phyloP scores from a whole-genome alignment of 2,888 invertebrate species.

The Philereme transversata region DNA sequence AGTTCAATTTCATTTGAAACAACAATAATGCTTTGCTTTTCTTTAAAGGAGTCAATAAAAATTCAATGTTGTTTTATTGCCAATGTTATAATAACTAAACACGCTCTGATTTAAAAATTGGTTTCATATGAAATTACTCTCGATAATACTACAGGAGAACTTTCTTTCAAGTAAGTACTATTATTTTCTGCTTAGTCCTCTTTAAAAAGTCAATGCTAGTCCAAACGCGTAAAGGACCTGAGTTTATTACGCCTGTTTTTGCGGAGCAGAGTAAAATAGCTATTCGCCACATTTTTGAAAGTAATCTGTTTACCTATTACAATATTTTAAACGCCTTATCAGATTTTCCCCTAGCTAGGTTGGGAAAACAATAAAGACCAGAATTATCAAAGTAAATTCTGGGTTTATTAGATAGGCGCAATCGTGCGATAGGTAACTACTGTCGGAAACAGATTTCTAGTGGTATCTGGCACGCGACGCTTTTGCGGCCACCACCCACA shows the following conservation, averaged over 20 bases:
- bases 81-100: conserved; percentile 1
- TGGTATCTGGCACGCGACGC: conserved; percentile 32
- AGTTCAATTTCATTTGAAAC: conserved; percentile 41
- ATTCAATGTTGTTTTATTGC: conserved; percentile 1
- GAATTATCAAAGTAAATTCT: conserved; percentile 6
- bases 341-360: not conserved
- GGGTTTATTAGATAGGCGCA: conserved; percentile 6
- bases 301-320: conserved; percentile 1
- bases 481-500: conserved; percentile 32
- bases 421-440: conserved; percentile 6
- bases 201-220: conserved; percentile 4
- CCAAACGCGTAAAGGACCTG: conserved; percentile 1
- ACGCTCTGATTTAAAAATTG: not conserved
- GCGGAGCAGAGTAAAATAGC: not conserved
- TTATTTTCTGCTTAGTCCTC: not conserved
- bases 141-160: not conserved
- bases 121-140: too few species aligned
- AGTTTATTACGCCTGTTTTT: conserved; percentile 15
- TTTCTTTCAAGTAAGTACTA: not conserved
- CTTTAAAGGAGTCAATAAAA: conserved; percentile 6
- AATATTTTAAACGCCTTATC: conserved; percentile 1
- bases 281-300: conserved; percentile 3
- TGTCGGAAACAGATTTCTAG: conserved; percentile 14
- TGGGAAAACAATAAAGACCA: not conserved
- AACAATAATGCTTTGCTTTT: conserved; percentile 16